Evolutionary conservation across 2,113 vertebrate species (phyloP).

Genomic region (Montifringilla adamsi): DNA sequence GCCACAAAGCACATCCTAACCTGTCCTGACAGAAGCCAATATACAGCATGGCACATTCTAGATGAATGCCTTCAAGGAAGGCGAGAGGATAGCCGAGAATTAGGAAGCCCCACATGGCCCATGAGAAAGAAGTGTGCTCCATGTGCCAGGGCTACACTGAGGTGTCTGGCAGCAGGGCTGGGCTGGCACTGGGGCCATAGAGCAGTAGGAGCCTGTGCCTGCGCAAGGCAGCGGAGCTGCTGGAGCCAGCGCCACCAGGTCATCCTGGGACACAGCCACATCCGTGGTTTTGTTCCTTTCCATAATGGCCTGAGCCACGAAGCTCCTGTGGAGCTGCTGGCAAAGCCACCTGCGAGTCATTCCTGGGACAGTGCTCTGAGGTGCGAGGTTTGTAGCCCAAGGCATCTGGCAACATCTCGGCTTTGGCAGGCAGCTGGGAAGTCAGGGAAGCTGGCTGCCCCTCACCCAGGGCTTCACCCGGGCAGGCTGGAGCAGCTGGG

Average conservation of each 20-base stretch:
- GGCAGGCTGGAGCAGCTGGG: not conserved
- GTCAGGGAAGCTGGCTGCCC: not conserved
- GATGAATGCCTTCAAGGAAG: not conserved
- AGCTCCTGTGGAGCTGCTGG: not conserved
- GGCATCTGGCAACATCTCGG: not conserved
- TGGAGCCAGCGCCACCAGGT: not conserved
- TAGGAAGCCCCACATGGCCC: not conserved
- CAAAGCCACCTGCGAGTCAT: not conserved
- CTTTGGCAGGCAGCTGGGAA: not conserved
- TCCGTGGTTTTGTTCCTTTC: not conserved
- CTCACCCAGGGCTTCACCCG: not conserved
- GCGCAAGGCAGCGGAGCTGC: not conserved
- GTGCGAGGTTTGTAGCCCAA: not conserved
- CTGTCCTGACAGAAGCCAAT: not conserved
- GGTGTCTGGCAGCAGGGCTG: not conserved
- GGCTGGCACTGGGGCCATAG: not conserved
- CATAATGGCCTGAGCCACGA: rapidly evolving
- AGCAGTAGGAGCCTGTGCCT: rapidly evolving
- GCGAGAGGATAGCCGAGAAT: not conserved
- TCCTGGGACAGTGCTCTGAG: not conserved
- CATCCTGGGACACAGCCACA: not conserved
- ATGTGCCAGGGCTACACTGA: not conserved
- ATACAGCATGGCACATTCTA: not conserved
- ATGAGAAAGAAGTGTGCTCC: not conserved
- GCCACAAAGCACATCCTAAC: rapidly evolving